phyloP scores from a whole-genome alignment of 2,113 vertebrate species.

The Brevimyrus niger region DNA sequence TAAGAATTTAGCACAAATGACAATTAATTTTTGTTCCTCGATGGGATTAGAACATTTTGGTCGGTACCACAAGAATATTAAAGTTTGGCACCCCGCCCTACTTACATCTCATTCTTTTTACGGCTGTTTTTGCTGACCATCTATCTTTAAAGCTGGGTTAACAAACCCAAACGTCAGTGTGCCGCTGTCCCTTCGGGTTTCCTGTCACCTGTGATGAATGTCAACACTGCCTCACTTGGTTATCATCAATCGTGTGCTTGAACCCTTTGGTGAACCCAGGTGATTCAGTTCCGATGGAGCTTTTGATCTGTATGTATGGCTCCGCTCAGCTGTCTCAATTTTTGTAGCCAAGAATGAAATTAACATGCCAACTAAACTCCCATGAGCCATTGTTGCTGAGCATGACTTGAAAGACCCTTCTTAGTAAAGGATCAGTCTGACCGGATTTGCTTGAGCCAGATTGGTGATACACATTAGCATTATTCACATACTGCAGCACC shows the following conservation, averaged over 20 bases:
- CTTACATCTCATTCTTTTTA: background rate
- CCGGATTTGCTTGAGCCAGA: background rate
- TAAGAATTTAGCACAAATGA: no score
- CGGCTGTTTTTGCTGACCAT: background rate
- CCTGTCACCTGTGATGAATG: background rate
- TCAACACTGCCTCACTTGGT: background rate
- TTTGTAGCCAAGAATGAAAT: background rate
- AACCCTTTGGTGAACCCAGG: background rate
- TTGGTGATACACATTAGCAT: background rate
- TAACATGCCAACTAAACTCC: slow-evolving; percentile 2
- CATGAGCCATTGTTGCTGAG: background rate
- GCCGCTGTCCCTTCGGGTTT: background rate
- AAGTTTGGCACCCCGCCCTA: background rate
- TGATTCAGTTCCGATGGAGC: background rate
- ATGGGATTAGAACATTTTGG: no score
- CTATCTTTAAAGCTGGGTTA: background rate
- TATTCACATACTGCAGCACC: background rate
- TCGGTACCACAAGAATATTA: no score
- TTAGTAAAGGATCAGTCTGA: background rate
- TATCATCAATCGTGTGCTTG: background rate
- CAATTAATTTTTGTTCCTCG: no score
- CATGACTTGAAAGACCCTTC: background rate
- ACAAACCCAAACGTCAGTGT: background rate
- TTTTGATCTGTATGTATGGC: background rate
- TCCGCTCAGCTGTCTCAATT: background rate